Evolutionary conservation across 2,888 invertebrate species (phyloP), one percentile per base, ranked within the genome.

Genomic region (Zeuzera pyrina): DNA sequence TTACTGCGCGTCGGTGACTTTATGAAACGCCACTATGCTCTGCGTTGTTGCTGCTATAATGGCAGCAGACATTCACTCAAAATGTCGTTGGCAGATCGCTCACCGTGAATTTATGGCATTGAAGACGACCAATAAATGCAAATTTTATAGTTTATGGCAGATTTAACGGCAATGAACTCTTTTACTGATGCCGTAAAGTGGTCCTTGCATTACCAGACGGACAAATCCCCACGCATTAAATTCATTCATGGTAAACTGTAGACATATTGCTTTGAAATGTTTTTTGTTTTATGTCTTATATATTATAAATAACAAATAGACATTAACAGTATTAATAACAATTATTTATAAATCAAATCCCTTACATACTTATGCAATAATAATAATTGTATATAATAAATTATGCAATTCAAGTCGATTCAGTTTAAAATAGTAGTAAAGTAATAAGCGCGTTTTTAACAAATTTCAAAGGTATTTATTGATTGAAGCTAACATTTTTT

Each of bases 91-190:
- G 68, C 73, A 78, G 70, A 56, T 76, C 65, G 58, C 72, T 73
- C 59, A 54, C 57, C 60, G 63, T 62, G 61, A 71, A 73, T 78
- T 81, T 79, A 81, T 64, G 71, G 67, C 66, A 61, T 57, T 62
- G 66, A 65, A 61, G 76, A 77, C 72, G 76, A 68, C 74, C 78
- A 74, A 81, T 83, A 81, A 83, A 83, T 83, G 81, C 71, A 79
- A 79, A 83, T 84, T 83, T 83, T 76, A 81, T 79, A 74, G 74
- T 79, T 79, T 79, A 78, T 77, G 67, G 67, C 68, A 74, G 68
- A 74, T 78, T 78, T 77, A 77, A 76, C 67, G 70, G 73, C 64
- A 65, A 59, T 72, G 66, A 77, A 78, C 72, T 74, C 73, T 78
- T 78, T 77, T 72, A 71, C 63, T 66, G 64, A 69, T 70, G 63